Evolutionary conservation across 1,140 invertebrate species (phyloP), one percentile per base, ranked within the genome.

Genomic region (Cydia strobilella): DNA sequence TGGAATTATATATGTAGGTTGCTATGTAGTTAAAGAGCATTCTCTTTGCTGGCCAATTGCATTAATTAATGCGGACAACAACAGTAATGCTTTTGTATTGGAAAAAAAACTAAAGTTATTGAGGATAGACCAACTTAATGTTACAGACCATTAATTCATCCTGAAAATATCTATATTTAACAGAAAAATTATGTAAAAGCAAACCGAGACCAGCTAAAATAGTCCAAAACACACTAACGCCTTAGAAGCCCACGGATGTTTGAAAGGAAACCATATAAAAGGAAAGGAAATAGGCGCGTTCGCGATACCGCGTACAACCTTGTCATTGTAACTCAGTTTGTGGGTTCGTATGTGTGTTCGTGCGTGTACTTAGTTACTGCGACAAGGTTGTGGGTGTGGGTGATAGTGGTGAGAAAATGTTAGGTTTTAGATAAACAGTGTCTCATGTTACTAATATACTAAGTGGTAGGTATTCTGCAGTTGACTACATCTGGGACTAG

Each of bases 181-280:
- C 15, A 45, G 12, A 13, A 45, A 45, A 15, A 45, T 15, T 0
- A 12, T 15, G 42, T 45, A 45, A 45, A 45, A 45, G n/a, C n/a
- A 54, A 54, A 54, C 6, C 51, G 10, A 54, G 20, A 20, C 51
- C 51, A 18, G 51, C 12, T 18, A 54, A 18, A 54, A 54, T 9
- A 54, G 51, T 71, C 15, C 25, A 71, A 42, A 39, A 73, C 45
- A 54, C 48, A 73, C 48, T 12, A 15, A 13, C 51, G 12, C 13
- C 18, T 51, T 31, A 20, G 13, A 12, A 54, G 20, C 72, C 27
- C n/a, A 62, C 45, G 72, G 72, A 73, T 73, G 72, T 73, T 73
- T 73, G 23, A 59, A 59, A 73, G 72, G 72, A 73, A 73, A 73
- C 54, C 31, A 13, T 73, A 27, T 73, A 73, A 73, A 73, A 62